Base-by-base conservation (phyloP, 2,797 vertebrate species). In the Sebastes melanostomus region DNA sequence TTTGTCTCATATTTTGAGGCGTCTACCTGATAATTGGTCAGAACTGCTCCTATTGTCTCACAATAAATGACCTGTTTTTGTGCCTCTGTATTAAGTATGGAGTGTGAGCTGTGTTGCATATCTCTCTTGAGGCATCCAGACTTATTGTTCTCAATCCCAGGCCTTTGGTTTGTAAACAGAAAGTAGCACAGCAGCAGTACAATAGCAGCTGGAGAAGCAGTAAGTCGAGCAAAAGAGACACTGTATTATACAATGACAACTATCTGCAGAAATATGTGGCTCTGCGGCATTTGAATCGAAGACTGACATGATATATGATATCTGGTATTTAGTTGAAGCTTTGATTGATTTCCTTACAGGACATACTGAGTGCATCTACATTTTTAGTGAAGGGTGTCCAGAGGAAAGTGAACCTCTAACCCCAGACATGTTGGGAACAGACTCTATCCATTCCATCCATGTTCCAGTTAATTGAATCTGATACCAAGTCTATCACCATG, bases 381-480 rank as follows among this genome's bases (percentile, higher is more conserved):
- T 72, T 32, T 73, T 77, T 24, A 63, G 36, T 66, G 52, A 54
- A 58, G 18, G 38, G 27, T 66, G 75, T 75, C 62, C 30, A 7
- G 22, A 34, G 46, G 78, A 75, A 66, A 22, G 1, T n/a, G 13
- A 73, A 75, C 68, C 70, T 72, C n/a, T 80, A 59, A 84, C 72
- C 82, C 54, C 20, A 10, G 22, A 71, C 16, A 78, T 82, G 73
- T 85, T 59, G 1, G 11, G 36, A 59, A 27, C 7, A 13, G 8
- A 25, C 61, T 78, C 16, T 2, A 59, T 78, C 70, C 66, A 25
- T 62, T 71, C 50, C 59, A 5, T 59, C 30, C 66, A 46, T 86
- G 85, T 81, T 86, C 68, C 65, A 85, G 25, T 86, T 91, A 86
- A 92, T 86, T 84, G 72, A 86, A 90, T 87, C 63, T 84, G 84